A percentile compares a stretch with the other conserved stretches of the same genome.
Conservation (phyloP, 2,888 invertebrate species). For the Mythimna pallens region DNA sequence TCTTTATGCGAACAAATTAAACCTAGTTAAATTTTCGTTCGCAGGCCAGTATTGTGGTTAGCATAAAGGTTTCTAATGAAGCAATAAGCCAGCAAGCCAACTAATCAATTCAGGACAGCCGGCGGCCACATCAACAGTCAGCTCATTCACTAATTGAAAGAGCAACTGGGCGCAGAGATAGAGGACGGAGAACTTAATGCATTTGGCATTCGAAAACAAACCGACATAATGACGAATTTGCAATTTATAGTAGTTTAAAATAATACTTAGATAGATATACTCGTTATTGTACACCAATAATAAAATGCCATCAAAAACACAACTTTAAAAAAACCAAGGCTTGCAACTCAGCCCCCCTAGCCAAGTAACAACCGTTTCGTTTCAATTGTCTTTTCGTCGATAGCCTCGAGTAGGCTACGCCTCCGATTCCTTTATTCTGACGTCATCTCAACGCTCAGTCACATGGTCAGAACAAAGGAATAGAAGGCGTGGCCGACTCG, state of each 20-base stretch:
- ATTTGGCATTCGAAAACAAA: background rate
- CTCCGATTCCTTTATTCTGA: too few species aligned
- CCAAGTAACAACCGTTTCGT: too few species aligned
- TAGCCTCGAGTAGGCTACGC: too few species aligned
- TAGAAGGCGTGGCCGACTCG: too few species aligned
- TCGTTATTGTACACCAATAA: too few species aligned
- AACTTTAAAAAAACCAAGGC: too few species aligned
- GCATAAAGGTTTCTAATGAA: constrained; percentile 43
- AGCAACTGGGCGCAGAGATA: constrained; percentile 6
- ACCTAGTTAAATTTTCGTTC: background rate
- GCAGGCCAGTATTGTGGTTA: background rate
- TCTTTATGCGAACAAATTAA: background rate
- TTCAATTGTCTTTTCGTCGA: too few species aligned
- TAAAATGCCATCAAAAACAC: too few species aligned
- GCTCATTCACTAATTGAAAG: constrained; percentile 36
- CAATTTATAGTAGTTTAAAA: background rate
- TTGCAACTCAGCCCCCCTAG: too few species aligned
- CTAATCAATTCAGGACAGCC: constrained; percentile 40
- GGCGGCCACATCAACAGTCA: constrained; percentile 26
- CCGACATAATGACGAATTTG: background rate
- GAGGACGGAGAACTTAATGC: background rate
- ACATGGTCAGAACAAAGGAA: too few species aligned
- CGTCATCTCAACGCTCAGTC: too few species aligned
- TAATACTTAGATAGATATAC: too few species aligned
- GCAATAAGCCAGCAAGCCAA: constrained; percentile 23